Evolutionary conservation across 2,888 invertebrate genomes (phyloP).

Genomic region (Tribolium freemani): DNA sequence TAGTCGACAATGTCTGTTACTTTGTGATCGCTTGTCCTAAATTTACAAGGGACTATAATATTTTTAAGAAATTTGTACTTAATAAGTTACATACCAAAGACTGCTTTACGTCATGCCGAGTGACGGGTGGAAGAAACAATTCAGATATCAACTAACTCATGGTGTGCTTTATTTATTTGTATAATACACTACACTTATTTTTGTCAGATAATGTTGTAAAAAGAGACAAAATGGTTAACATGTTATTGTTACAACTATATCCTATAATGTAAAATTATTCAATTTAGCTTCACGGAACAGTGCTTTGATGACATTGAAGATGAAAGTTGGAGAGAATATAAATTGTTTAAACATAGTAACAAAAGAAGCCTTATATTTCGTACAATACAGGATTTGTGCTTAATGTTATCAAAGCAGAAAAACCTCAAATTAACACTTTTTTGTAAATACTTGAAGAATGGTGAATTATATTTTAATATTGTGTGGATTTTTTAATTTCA

Average conservation of each 20-base stretch:
- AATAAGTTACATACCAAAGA: constrained; percentile 56
- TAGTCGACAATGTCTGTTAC: constrained; percentile 14
- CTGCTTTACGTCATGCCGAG: constrained; percentile 47
- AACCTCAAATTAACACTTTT: neutral
- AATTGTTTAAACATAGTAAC: constrained; percentile 22
- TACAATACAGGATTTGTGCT: constrained; percentile 31
- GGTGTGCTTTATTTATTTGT: constrained; percentile 49
- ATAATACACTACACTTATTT: constrained; percentile 35
- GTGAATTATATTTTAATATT: constrained; percentile 26
- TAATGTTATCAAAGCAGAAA: constrained; percentile 21
- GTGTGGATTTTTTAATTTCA: constrained; percentile 15
- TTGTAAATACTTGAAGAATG: constrained; percentile 23
- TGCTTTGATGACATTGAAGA: constrained; percentile 22
- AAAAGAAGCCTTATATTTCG: constrained; percentile 35
- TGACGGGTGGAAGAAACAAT: constrained; percentile 46
- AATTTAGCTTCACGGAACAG: constrained; percentile 17
- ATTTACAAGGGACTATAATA: constrained; percentile 28
- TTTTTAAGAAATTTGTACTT: constrained; percentile 46
- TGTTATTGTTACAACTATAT: constrained; percentile 35
- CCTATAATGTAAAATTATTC: constrained; percentile 23
- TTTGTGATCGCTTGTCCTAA: constrained; percentile 29
- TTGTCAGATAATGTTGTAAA: constrained; percentile 34
- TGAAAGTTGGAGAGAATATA: constrained; percentile 4
- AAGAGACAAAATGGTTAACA: constrained; percentile 32
- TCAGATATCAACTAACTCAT: constrained; percentile 44